Evolutionary conservation across 2,797 vertebrate species (phyloP), one percentile per base, ranked within the genome.

Genomic region (Aldrovandia affinis): DNA sequence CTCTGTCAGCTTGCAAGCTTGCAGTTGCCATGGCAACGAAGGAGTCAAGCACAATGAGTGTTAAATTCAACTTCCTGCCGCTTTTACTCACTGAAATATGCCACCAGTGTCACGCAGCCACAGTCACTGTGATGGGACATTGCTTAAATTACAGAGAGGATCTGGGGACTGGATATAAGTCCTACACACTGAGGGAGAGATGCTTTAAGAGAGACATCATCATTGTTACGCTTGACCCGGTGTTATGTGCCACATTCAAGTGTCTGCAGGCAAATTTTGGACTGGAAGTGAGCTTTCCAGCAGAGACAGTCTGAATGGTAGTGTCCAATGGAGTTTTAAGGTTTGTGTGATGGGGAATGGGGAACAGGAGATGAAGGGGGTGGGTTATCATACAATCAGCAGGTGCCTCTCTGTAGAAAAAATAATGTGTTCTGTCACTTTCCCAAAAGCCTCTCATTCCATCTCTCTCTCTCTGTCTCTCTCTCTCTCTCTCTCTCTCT

Each of bases 11-110:
- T 77, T 47, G 25, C 52, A 86, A 87, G 87, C 83, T 82, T 87
- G 85, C 91, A 91, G 94, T 95, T 95, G 93, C 95, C 93, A 95
- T 94, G 93, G 95, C 77, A 88, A 95, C 90, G 87, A 92, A 89
- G 87, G 91, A 89, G 92, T 91, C 90, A 92, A 86, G 91, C 92
- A 90, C 89, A 90, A 87, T 88, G 87, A 61, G 88, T 65, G 79
- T 81, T 68, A 81, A 84, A 83, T 80, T 91, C 86, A 87, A 89
- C 91, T 94, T 94, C 93, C 95, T 94, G 93, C 91, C 90, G 90
- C 91, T 94, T 93, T 91, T 94, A 92, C 94, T 93, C 89, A 89
- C 93, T 92, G 95, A 95, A 92, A 95, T 94, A 95, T 95, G 94
- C 94, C 93, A 95, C 82, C 87, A 65, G 86, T 87, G 84, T 86